Percentiles rank a stretch among this genome's conserved stretches.
phyloP scores from a whole-genome alignment of 1,140 invertebrate species.

The Sipha flava region DNA sequence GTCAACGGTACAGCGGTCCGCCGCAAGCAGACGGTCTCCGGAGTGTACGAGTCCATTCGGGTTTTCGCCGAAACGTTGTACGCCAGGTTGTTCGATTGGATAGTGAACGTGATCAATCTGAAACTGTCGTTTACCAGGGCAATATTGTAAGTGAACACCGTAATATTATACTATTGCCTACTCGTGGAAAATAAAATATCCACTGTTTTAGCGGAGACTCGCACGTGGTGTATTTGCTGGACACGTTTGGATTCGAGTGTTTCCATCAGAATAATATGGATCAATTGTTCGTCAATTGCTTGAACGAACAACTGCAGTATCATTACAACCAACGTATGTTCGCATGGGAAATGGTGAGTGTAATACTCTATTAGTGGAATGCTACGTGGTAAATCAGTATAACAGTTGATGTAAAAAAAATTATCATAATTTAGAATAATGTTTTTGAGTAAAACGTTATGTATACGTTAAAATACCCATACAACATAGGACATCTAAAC shows the following conservation, averaged over 20 bases:
- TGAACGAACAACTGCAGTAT: slow-evolving; percentile 83
- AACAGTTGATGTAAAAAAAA: too few relatives aligned
- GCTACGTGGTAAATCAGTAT: too few relatives aligned
- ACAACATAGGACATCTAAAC: too few relatives aligned
- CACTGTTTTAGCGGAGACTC: slow-evolving; percentile 73
- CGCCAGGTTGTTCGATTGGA: slow-evolving; percentile 75
- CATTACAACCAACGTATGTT: slow-evolving; percentile 81
- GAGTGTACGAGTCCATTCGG: slow-evolving; percentile 66
- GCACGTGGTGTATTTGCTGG: slow-evolving; percentile 67
- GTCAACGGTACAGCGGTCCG: slow-evolving; percentile 69
- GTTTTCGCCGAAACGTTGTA: slow-evolving; percentile 70
- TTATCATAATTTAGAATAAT: too few relatives aligned
- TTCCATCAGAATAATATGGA: slow-evolving; percentile 76
- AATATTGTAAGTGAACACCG: slow-evolving; percentile 61
- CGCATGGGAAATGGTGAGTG: slow-evolving; percentile 68
- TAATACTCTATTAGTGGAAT: too few relatives aligned
- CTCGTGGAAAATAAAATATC: slow-evolving; percentile 36
- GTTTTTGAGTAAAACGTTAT: too few relatives aligned
- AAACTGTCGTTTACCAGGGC: slow-evolving; percentile 67
- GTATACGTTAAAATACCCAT: too few relatives aligned
- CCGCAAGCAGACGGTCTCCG: slow-evolving; percentile 62
- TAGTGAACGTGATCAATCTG: slow-evolving; percentile 74
- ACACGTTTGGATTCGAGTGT: slow-evolving; percentile 86
- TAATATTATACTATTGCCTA: too few relatives aligned
- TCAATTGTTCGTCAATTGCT: slow-evolving; percentile 77